phyloP scores from a whole-genome alignment of 2,113 vertebrate species.

The Leucosticte australis region DNA sequence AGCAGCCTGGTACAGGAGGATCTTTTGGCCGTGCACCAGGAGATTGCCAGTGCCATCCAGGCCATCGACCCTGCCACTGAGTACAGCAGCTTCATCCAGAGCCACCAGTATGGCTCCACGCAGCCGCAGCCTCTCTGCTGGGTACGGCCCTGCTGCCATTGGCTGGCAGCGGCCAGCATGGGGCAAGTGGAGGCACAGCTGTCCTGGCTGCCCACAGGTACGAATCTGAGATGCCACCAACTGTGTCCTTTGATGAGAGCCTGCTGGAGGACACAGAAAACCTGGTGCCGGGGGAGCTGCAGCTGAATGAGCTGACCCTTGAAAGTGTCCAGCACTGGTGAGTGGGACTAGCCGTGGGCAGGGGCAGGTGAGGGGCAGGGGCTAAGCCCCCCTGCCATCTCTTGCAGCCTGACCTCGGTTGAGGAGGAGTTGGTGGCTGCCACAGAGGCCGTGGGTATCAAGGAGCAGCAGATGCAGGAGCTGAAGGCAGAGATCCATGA shows the following conservation, averaged over 20 bases:
- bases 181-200: background rate
- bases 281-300: conserved; percentile 79
- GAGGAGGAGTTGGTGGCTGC: conserved; percentile 84
- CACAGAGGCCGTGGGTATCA: conserved; percentile 54
- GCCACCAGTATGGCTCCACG: conserved; percentile 75
- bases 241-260: conserved; percentile 84
- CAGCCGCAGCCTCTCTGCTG: rapidly evolving
- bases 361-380: background rate
- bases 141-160: rapidly evolving
- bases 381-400: background rate
- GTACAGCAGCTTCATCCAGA: conserved; percentile 85
- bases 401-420: conserved; percentile 70
- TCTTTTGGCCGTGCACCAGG: conserved; percentile 80
- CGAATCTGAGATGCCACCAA: conserved; percentile 68
- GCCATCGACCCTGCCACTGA: conserved; percentile 81
- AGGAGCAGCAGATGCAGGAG: conserved; percentile 76
- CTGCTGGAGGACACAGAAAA: conserved; percentile 84
- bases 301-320: conserved; percentile 90
- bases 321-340: conserved; percentile 91
- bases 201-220: conserved; percentile 69
- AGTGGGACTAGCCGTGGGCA: background rate
- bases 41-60: conserved; percentile 77
- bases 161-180: rapidly evolving
- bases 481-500: conserved; percentile 80
- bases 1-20: conserved; percentile 89